Percentiles rank a stretch among this genome's conserved stretches.
Conservation (phyloP, 2,113 vertebrate species). For the Semnornis frantzii region DNA sequence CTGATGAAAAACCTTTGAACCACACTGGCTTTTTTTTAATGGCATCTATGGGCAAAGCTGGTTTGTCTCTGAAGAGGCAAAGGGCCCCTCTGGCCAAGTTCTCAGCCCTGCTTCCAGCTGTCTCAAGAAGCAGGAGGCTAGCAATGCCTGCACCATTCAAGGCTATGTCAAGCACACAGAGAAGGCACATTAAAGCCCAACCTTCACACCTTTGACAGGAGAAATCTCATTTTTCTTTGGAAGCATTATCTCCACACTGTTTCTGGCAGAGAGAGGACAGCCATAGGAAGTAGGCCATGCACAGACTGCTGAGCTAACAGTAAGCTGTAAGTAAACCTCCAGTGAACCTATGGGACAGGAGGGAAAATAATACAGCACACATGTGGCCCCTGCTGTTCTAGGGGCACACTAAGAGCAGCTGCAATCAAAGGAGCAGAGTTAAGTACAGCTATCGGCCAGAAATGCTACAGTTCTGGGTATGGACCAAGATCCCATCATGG, state of each 20-base stretch:
- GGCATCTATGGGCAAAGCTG: neutral
- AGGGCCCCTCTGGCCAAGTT: neutral
- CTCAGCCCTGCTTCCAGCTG: neutral
- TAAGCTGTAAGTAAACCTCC: neutral
- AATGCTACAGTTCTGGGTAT: neutral
- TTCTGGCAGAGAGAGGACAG: neutral
- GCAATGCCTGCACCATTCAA: neutral
- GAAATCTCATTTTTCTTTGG: neutral
- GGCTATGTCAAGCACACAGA: neutral
- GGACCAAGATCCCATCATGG: neutral
- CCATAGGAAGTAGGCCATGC: neutral
- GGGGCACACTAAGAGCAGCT: neutral
- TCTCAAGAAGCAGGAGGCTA: neutral
- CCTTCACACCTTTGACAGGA: neutral
- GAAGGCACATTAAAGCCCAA: neutral
- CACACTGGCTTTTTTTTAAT: fast-evolving
- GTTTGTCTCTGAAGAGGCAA: neutral
- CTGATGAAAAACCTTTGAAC: neutral
- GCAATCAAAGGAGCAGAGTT: neutral
- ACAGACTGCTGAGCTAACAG: neutral
- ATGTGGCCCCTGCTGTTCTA: neutral
- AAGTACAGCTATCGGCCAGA: neutral
- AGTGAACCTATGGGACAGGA: neutral
- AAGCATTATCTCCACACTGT: neutral
- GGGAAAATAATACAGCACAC: too few species aligned